Percentiles rank a stretch among this genome's conserved stretches.
These are phyloP conservation scores for Notodonta ziczac DNA, from an alignment of 2,888 invertebrate genomes.

Conservation along the genomic window DNA sequence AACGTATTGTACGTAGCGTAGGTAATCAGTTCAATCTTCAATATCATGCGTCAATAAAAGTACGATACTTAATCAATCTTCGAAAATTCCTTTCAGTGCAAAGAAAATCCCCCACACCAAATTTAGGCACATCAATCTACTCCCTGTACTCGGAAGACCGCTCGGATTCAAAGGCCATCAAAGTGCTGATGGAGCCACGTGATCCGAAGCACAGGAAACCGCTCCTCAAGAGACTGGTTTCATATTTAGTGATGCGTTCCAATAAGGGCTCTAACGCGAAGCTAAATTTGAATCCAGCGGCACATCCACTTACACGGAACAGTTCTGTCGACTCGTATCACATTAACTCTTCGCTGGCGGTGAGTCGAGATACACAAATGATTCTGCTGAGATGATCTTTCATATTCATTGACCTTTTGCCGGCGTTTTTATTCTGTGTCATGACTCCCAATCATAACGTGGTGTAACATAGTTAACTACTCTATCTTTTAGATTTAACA, in stretches of 20 bases:
- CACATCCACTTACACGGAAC: conserved; percentile 37
- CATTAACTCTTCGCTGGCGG: conserved; percentile 68
- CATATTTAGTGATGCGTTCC: conserved; percentile 66
- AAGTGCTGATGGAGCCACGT: conserved; percentile 27
- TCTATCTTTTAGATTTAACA: no score
- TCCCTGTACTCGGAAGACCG: conserved; percentile 54
- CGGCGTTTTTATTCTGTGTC: no score
- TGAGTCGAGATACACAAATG: conserved; percentile 43
- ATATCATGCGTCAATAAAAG: no score
- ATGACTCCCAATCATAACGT: no score
- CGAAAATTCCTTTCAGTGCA: conserved; percentile 46
- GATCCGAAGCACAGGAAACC: conserved; percentile 58
- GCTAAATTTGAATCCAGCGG: conserved; percentile 21
- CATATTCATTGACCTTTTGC: no score
- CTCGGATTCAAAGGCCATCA: conserved; percentile 33
- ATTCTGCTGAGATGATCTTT: background rate
- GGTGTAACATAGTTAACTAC: no score
- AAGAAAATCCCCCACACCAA: conserved; percentile 62
- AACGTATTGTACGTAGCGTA: no score
- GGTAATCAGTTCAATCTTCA: no score
- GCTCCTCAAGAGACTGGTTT: conserved; percentile 66
- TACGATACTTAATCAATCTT: background rate
- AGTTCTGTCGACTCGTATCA: conserved; percentile 71
- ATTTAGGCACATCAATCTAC: conserved; percentile 66
- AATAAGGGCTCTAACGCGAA: conserved; percentile 47